Conservation (phyloP, 2,113 vertebrate species). For the Prochilodus magdalenae region DNA sequence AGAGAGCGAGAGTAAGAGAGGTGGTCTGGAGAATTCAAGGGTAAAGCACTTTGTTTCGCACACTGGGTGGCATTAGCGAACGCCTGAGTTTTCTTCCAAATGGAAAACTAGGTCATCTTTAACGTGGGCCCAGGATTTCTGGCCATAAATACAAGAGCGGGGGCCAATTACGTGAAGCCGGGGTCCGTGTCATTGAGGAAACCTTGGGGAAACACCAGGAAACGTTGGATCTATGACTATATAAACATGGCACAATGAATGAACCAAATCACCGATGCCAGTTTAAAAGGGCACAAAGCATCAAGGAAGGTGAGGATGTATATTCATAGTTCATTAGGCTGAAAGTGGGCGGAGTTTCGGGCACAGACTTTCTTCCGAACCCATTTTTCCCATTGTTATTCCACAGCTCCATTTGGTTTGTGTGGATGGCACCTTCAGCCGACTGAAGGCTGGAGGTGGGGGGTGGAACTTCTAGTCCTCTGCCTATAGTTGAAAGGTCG, state of each 20-base stretch:
- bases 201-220: background rate
- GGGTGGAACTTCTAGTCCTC: no score
- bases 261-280: background rate
- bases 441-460: no score
- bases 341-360: no score
- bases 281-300: no score
- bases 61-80: background rate
- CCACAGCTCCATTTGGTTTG: no score
- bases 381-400: no score
- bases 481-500: no score
- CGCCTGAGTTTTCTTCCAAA: conserved; percentile 7
- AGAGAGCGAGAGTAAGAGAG: background rate
- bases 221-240: background rate
- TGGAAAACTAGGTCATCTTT: background rate
- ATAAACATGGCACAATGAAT: background rate
- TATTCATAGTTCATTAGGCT: no score
- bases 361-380: no score
- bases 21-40: conserved; percentile 17
- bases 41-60: background rate
- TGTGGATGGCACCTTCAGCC: no score
- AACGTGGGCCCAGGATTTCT: background rate
- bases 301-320: no score
- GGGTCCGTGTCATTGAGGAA: background rate
- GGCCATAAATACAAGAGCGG: background rate
- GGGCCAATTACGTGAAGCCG: background rate